Conservation (phyloP, 2,113 vertebrate genomes). For the Cyanoderma ruficeps region DNA sequence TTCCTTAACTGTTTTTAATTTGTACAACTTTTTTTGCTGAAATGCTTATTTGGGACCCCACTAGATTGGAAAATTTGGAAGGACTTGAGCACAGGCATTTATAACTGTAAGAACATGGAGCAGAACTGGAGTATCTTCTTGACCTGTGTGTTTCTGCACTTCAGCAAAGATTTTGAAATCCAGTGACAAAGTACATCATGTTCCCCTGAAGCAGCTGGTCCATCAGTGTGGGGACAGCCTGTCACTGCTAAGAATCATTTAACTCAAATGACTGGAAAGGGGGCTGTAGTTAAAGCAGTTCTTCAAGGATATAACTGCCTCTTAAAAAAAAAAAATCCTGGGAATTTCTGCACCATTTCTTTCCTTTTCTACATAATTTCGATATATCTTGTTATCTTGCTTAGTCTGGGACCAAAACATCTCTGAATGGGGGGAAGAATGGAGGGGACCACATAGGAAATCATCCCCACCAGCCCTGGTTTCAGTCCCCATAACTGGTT, state of each 20-base stretch:
- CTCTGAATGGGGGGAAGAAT: neutral
- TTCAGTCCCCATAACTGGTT: neutral
- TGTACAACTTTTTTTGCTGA: neutral
- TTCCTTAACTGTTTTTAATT: neutral
- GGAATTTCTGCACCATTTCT: neutral
- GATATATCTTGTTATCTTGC: neutral
- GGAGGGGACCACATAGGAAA: neutral
- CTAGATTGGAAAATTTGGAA: neutral
- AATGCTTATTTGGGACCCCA: neutral
- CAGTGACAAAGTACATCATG: neutral
- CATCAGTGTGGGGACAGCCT: neutral
- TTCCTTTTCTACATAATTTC: neutral
- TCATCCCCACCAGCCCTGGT: neutral
- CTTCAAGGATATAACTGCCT: neutral
- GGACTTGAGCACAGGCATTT: neutral
- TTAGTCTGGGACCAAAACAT: neutral
- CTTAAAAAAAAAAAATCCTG: neutral
- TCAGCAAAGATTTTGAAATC: neutral
- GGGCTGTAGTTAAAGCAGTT: neutral
- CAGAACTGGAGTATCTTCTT: neutral
- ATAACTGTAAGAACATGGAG: neutral
- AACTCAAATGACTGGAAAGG: neutral
- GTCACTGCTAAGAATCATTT: neutral
- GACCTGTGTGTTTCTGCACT: neutral
- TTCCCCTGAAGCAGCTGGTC: neutral